Conservation (phyloP, 2,113 vertebrate species). For the Apodemus sylvaticus region DNA sequence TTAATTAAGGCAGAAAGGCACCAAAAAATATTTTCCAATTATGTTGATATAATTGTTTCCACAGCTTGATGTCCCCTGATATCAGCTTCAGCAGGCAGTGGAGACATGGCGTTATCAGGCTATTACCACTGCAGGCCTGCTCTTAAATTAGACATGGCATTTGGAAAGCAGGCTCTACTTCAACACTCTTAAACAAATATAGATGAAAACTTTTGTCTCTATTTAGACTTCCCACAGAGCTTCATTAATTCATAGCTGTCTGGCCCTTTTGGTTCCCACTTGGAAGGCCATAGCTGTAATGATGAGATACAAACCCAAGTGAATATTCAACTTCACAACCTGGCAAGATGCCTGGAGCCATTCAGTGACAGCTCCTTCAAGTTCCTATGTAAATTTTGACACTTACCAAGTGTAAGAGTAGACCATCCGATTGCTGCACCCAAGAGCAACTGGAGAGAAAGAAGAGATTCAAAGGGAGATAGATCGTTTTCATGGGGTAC, state of each 20-base stretch:
- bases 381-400: conserved; percentile 66
- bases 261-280: conserved; percentile 50
- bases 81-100: conserved; percentile 59
- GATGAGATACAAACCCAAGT: conserved; percentile 70
- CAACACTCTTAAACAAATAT: conserved; percentile 80
- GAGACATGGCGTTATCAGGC: conserved; percentile 53
- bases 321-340: conserved; percentile 74
- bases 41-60: conserved; percentile 71
- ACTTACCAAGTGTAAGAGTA: conserved; percentile 56
- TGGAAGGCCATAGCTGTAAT: conserved; percentile 71
- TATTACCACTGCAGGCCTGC: conserved; percentile 59
- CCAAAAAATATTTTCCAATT: conserved; percentile 69
- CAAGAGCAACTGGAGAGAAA: conserved; percentile 23
- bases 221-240: conserved; percentile 76
- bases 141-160: conserved; percentile 79
- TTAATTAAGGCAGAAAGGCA: conserved; percentile 75
- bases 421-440: conserved; percentile 16
- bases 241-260: conserved; percentile 79
- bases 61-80: conserved; percentile 1
- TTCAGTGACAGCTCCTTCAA: conserved; percentile 51
- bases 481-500: not conserved
- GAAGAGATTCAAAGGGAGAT: conserved; percentile 28
- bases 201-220: conserved; percentile 81
- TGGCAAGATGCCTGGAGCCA: conserved; percentile 67
- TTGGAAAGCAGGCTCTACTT: conserved; percentile 74